phyloP scores from a whole-genome alignment of 2,888 invertebrate species.

The Agrochola circellaris region DNA sequence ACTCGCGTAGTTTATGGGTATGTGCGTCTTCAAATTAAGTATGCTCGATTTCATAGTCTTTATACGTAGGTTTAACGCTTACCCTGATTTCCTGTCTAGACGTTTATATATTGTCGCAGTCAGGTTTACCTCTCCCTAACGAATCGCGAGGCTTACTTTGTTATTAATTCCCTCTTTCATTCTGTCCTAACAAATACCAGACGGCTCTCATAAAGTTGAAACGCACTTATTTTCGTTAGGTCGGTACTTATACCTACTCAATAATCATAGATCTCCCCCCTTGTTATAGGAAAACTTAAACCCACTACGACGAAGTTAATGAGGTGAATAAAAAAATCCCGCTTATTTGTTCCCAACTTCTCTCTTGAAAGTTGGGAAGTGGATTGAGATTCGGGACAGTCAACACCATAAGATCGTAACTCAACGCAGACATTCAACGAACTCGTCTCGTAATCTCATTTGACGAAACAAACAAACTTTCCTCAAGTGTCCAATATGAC shows the following conservation, averaged over 20 bases:
- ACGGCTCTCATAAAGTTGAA: slow-evolving; percentile 50
- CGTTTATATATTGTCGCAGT: slow-evolving; percentile 31
- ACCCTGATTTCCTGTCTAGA: slow-evolving; percentile 53
- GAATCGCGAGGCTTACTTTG: slow-evolving; percentile 46
- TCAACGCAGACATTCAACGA: slow-evolving; percentile 44
- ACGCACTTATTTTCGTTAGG: slow-evolving; percentile 42
- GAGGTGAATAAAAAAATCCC: slow-evolving; percentile 60
- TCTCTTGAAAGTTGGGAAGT: slow-evolving; percentile 59
- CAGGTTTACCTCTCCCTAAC: slow-evolving; percentile 43
- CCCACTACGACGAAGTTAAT: slow-evolving; percentile 56
- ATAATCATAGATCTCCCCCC: slow-evolving; percentile 48
- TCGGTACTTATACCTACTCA: slow-evolving; percentile 39
- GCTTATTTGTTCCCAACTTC: slow-evolving; percentile 61
- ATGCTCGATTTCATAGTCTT: slow-evolving; percentile 35
- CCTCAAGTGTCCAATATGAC: slow-evolving; percentile 59
- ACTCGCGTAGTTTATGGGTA: slow-evolving; percentile 38
- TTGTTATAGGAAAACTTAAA: slow-evolving; percentile 58
- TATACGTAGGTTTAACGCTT: slow-evolving; percentile 30
- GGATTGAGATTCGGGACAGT: slow-evolving; percentile 49
- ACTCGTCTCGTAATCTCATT: slow-evolving; percentile 51
- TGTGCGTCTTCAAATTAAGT: slow-evolving; percentile 36
- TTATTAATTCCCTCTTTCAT: slow-evolving; percentile 47
- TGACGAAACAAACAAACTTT: slow-evolving; percentile 61
- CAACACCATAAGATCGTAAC: slow-evolving; percentile 60
- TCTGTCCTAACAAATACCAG: slow-evolving; percentile 39